Base-by-base conservation (phyloP, 1,140 invertebrate genomes). In the Rhyzopertha dominica region DNA sequence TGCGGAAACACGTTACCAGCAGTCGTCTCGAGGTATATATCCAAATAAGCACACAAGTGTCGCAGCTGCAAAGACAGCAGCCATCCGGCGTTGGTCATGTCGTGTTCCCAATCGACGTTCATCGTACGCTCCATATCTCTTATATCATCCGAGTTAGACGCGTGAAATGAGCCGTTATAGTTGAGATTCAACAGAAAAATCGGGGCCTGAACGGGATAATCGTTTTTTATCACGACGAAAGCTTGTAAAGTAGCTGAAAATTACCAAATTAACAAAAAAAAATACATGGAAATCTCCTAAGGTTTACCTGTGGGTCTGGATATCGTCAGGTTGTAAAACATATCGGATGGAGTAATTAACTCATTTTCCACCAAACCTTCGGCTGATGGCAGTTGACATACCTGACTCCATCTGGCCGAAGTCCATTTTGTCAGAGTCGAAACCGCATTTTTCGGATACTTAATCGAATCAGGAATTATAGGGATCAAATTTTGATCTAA, bases 21-120 rank as follows among this genome's bases (percentile, higher is more conserved):
- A 25, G 69, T 78, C 0, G 89, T 87, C 67, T 95, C 91, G 19
- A 95, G 67, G 51, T 87, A 85, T 43, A 95, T 80, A 68, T 96
- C 92, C 49, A 94, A 80, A 63, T 85, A 91, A 31, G 82, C 81
- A 54, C 89, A 74, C 25, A 94, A 67, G 47, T 85, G 79, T 39
- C 84, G 80, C 4, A 95, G 68, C 69, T 94, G 90, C 18, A 79
- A 75, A 10, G 84, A 76, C 4, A 96, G 67, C 14, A 87, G 63
- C 51, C 70, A 65, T 22, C 71, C 59, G 37, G 63, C 49, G 31
- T 62, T 62, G 22, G 59, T 67, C 16, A 49, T 54, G 12, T 62
- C 57, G 4, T 56, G 64, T 24, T 65, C 54, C 68, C 71, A 79
- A 54, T 80, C 70, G 10, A 79, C 73, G 65, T 90, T 88, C 1